Base-by-base conservation (phyloP, 2,888 invertebrate species). In the Troglohyphantes excavatus region DNA sequence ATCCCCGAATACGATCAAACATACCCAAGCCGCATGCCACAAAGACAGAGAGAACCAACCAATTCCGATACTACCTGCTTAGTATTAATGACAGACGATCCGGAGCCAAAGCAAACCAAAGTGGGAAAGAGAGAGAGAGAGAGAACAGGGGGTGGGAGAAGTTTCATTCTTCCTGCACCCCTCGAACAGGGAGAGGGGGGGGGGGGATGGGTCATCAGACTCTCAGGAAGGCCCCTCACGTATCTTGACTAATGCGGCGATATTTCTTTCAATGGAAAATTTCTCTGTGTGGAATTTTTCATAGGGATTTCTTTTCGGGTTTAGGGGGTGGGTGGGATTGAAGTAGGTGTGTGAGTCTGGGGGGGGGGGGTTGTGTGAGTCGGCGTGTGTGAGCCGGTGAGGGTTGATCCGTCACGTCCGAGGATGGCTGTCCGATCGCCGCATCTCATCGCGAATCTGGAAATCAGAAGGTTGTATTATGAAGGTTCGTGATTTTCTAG, bases 11-110 rank as follows among this genome's bases (percentile, higher is more conserved):
- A 26, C 27, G 26, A 23, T 72, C 59, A 7, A 46, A 46, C 83
- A 63, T 61, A 53, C 33, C 59, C 75, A 17, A 21, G 9, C 29
- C 61, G 11, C 11, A 19, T 13, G n/a, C 75, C 39, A 39, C 21
- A 19, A n/a, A 53, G 23, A 33, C 26, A 39, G 27, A 59, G 61
- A 39, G 17, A 70, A 33, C n/a, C 82, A 82, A 82, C 65, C 70
- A 68, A 85, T 85, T 53, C 76, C 23, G 59, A 53, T 53, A n/a
- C 61, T 61, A 78, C 85, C 85, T 86, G 85, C 78, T 86, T 86
- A 86, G 85, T 86, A 86, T 86, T 86, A 86, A 86, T 86, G 85
- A 78, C 85, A 70, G 70, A 21, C 85, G 85, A 86, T 86, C 85
- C 65, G n/a, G n/a, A 33, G 43, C 70, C 46, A 79, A 79, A 79